These are phyloP conservation scores for Spodoptera exigua DNA, from an alignment of 2,888 invertebrate species.

Conservation along the genomic window DNA sequence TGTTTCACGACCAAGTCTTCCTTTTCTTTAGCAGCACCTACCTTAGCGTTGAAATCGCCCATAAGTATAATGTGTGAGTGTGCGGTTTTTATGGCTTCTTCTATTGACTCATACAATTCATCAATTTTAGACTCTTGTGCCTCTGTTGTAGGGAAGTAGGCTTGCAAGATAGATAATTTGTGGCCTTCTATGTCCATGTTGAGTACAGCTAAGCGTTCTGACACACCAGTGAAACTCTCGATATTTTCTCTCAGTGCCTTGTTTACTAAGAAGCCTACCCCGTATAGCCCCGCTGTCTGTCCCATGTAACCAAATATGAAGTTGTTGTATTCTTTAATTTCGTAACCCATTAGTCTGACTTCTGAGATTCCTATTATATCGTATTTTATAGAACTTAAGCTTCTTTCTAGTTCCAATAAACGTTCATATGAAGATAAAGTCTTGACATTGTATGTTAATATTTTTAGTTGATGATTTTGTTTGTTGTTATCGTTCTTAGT, in stretches of 20 bases:
- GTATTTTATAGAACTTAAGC: conserved; percentile 24
- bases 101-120: not conserved
- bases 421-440: conserved; percentile 23
- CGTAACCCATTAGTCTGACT: conserved; percentile 23
- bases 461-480: not conserved
- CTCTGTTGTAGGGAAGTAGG: not conserved
- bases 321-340: conserved; percentile 31
- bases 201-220: not conserved
- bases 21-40: not conserved
- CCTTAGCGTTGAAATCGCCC: conserved; percentile 6
- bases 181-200: not conserved
- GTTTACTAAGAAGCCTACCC: conserved; percentile 38
- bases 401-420: conserved; percentile 26
- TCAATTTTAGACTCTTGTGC: not conserved
- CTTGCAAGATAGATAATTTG: conserved; percentile 1
- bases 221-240: conserved; percentile 10
- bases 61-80: conserved; percentile 1
- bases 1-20: not conserved
- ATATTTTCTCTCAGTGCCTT: conserved; percentile 31
- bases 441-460: conserved; percentile 28
- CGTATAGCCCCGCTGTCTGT: conserved; percentile 26
- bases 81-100: conserved; percentile 1
- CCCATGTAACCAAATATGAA: conserved; percentile 32
- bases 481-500: too few relatives aligned
- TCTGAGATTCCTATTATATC: conserved; percentile 41